Conservation (phyloP, 2,113 vertebrate species). For the Ramphastos sulfuratus region DNA sequence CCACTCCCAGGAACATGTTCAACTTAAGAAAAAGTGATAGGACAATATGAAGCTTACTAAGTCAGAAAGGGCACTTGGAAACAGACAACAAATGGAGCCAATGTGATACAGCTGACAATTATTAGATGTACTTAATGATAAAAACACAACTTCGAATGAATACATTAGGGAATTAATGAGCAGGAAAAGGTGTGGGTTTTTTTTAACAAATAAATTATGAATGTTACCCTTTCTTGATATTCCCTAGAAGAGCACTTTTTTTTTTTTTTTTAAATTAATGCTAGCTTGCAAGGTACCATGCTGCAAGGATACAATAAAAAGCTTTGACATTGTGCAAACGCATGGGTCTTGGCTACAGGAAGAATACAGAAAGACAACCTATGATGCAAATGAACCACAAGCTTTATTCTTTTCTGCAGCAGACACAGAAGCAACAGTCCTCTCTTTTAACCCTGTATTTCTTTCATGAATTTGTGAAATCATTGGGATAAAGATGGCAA, state of each 20-base stretch:
- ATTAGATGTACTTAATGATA: slow-evolving; percentile 3
- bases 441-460: neutral
- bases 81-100: slow-evolving; percentile 54
- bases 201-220: neutral
- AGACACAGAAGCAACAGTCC: neutral
- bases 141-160: neutral
- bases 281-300: neutral
- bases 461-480: neutral
- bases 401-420: slow-evolving; percentile 22
- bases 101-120: neutral
- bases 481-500: neutral
- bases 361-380: slow-evolving; percentile 36
- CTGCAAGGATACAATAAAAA: neutral
- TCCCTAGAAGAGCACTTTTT: neutral
- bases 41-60: slow-evolving; percentile 19
- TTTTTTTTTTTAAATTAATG: neutral
- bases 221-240: neutral
- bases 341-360: neutral
- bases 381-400: slow-evolving; percentile 47
- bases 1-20: neutral
- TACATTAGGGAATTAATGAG: neutral
- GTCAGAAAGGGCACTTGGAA: slow-evolving; percentile 19
- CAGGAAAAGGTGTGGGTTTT: neutral
- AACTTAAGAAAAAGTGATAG: slow-evolving; percentile 31
- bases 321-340: neutral